phyloP scores from a whole-genome alignment of 2,113 vertebrate species.

The Nothoprocta perdicaria region DNA sequence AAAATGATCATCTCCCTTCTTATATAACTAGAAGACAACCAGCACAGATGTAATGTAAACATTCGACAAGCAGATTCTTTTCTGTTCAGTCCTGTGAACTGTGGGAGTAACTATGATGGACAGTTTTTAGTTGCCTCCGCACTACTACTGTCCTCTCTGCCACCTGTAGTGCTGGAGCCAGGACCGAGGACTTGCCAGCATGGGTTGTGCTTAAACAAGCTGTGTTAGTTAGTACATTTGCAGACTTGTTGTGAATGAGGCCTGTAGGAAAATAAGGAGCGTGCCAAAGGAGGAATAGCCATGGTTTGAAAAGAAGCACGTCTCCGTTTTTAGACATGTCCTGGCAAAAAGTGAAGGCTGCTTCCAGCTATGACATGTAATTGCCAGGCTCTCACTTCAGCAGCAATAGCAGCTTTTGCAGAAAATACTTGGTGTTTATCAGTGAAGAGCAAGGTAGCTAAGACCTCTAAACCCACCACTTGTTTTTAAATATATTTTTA shows the following conservation, averaged over 20 bases:
- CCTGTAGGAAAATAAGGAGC: not conserved
- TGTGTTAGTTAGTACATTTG: not conserved
- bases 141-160: not conserved
- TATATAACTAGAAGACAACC: accelerated
- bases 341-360: constrained; percentile 8
- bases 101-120: not conserved
- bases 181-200: not conserved
- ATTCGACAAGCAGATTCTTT: not conserved
- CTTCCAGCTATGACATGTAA: not conserved
- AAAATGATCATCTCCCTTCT: not conserved
- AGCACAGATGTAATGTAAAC: not conserved
- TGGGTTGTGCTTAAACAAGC: not conserved
- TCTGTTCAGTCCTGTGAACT: not conserved
- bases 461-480: not conserved
- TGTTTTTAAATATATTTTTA: not conserved
- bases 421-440: not conserved
- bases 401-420: not conserved
- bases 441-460: not conserved
- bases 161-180: not conserved
- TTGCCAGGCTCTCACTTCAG: not conserved
- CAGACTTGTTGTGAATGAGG: not conserved
- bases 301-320: not conserved
- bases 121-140: not conserved
- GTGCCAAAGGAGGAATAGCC: not conserved
- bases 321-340: not conserved